A percentile compares a stretch with the other conserved stretches of the same genome.
These are phyloP conservation scores for Proteles cristata DNA, from an alignment of 2,113 vertebrate genomes.

Conservation along the genomic window DNA sequence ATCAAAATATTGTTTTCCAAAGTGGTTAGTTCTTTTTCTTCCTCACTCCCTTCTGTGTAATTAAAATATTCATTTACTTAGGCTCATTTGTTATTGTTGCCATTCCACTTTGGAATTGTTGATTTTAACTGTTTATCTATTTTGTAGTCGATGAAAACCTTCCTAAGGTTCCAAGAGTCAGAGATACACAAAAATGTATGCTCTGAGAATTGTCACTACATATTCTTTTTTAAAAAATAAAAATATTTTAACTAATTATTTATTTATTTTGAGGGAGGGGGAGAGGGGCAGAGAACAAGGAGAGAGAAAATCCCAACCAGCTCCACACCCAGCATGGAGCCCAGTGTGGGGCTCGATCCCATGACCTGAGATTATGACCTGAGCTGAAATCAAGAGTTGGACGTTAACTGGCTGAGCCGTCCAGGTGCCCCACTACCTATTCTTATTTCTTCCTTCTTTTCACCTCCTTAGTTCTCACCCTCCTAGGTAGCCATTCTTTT, in stretches of 20 bases:
- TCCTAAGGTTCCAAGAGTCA: background rate
- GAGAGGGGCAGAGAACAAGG: no score
- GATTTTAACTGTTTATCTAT: background rate
- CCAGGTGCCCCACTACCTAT: no score
- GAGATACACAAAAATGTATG: background rate
- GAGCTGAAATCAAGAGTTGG: no score
- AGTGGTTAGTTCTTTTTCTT: background rate
- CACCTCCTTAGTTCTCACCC: background rate
- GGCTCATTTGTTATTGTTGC: background rate
- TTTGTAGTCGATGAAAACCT: background rate
- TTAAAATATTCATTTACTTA: background rate
- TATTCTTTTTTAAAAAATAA: background rate
- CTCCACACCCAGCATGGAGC: no score
- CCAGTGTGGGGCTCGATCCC: no score
- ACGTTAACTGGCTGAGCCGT: no score
- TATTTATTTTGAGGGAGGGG: no score
- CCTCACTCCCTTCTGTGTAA: background rate
- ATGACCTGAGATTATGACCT: no score
- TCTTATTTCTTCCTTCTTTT: background rate
- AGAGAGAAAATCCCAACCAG: no score
- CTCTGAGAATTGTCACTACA: background rate
- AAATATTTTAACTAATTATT: no score
- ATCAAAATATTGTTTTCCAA: background rate
- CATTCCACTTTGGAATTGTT: background rate
- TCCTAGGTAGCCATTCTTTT: background rate